Percentiles rank a stretch among this genome's conserved stretches.
phyloP scores from a whole-genome alignment of 2,797 vertebrate genomes.

The Borostomias antarcticus region DNA sequence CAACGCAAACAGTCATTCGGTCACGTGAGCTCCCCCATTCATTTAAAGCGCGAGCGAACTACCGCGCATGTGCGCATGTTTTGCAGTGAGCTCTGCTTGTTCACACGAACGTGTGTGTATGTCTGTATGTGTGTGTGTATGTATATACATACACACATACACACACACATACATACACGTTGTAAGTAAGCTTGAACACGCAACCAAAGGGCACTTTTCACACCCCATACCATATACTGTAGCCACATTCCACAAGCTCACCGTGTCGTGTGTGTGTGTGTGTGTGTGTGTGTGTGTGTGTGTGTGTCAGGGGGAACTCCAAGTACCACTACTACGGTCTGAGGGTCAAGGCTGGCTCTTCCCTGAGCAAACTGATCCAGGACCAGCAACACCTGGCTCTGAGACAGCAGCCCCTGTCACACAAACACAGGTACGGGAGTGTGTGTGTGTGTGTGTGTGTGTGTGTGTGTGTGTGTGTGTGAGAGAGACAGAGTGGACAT shows the following conservation, averaged over 20 bases:
- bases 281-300: background rate
- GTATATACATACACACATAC: background rate
- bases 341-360: slow-evolving; percentile 89
- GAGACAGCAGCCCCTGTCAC: slow-evolving; percentile 91
- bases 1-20: no score
- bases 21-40: no score
- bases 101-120: no score
- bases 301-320: slow-evolving; percentile 85
- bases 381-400: slow-evolving; percentile 94
- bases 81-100: no score
- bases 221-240: no score
- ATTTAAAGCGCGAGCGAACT: no score
- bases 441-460: no score
- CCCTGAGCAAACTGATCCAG: slow-evolving; percentile 87
- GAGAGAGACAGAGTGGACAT: slow-evolving; percentile 18
- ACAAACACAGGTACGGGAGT: slow-evolving; percentile 84
- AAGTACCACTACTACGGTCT: slow-evolving; percentile 97
- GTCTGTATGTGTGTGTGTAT: no score
- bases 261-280: no score
- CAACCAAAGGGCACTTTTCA: no score
- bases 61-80: no score
- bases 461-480: slow-evolving; percentile 6
- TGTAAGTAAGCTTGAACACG: no score
- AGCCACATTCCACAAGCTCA: background rate
- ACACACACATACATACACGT: background rate